Conservation (phyloP, 2,113 vertebrate species). For the Phylloscopus trochilus region DNA sequence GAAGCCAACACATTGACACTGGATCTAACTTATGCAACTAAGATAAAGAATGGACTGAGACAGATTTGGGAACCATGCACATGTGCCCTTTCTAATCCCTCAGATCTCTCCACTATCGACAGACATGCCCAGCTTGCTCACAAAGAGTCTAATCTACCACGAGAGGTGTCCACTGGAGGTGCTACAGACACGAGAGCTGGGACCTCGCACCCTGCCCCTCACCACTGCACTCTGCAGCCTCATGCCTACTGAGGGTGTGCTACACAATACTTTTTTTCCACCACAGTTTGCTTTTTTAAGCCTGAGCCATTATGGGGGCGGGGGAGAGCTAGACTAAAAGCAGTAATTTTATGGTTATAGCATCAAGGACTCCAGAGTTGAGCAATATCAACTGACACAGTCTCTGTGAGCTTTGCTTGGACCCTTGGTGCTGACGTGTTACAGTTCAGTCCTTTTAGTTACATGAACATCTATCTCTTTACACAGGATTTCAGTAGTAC, state of each 20-base stretch:
- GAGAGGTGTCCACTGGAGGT: background rate
- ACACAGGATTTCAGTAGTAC: background rate
- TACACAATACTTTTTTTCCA: background rate
- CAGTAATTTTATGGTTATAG: background rate
- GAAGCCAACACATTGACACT: background rate
- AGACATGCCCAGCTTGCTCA: background rate
- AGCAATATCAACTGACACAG: background rate
- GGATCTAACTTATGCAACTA: background rate
- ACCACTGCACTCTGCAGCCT: background rate
- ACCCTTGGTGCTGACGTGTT: background rate
- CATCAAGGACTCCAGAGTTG: background rate
- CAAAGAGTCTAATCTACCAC: background rate
- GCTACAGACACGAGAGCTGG: background rate
- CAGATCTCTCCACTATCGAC: background rate
- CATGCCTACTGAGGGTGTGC: background rate
- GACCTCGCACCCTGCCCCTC: background rate
- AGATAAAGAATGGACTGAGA: background rate
- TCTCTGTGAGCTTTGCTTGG: background rate
- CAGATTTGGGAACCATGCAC: background rate
- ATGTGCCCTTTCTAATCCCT: background rate
- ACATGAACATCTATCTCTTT: background rate
- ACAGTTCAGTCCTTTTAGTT: background rate
- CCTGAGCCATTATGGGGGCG: background rate
- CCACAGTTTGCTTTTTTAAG: slow-evolving; percentile 5
- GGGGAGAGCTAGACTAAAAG: background rate